phyloP scores from a whole-genome alignment of 2,797 vertebrate species.

The Dromococcyx pavoninus region DNA sequence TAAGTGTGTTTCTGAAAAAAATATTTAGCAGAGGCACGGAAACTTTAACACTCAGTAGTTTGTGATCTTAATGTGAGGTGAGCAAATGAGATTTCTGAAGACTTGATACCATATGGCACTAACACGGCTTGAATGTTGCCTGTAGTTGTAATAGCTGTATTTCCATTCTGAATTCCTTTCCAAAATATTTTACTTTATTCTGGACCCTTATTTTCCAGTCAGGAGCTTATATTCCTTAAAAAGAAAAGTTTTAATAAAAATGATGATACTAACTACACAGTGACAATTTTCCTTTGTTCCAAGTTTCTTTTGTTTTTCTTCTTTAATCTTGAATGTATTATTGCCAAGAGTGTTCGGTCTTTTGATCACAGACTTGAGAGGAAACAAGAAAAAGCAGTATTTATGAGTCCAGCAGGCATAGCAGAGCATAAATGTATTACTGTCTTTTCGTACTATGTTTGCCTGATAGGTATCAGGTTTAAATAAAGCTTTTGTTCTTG shows the following conservation, averaged over 20 bases:
- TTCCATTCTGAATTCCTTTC: background rate
- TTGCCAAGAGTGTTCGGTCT: background rate
- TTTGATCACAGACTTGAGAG: background rate
- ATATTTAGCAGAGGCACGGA: background rate
- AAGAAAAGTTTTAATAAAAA: background rate
- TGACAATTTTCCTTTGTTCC: background rate
- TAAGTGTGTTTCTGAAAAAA: background rate
- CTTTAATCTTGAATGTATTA: background rate
- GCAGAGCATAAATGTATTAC: background rate
- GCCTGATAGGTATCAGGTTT: background rate
- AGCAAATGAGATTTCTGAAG: background rate
- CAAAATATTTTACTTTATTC: background rate
- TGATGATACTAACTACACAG: background rate
- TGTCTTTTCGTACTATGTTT: background rate
- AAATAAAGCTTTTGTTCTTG: background rate
- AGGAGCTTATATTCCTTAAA: background rate
- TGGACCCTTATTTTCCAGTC: background rate
- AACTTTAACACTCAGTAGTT: background rate
- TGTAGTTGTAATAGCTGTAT: background rate
- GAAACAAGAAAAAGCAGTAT: background rate
- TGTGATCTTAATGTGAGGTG: background rate
- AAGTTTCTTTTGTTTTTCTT: background rate
- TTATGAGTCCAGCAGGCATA: background rate
- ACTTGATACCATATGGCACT: background rate
- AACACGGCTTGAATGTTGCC: background rate